phyloP scores from a whole-genome alignment of 2,113 vertebrate genomes.

The Forbesichthys papilliferus region DNA sequence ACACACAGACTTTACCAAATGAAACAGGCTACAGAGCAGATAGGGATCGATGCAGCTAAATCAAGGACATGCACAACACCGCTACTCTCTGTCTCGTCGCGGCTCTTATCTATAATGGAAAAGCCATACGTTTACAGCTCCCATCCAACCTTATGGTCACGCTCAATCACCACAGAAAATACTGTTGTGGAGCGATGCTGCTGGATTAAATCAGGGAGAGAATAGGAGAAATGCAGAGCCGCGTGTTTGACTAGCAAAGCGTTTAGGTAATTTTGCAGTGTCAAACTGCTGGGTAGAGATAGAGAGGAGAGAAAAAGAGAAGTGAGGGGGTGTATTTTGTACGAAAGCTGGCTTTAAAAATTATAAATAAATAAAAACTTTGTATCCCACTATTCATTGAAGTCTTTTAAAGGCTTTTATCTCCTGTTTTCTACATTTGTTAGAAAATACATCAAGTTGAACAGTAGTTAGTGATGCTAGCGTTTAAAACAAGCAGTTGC shows the following conservation, averaged over 20 bases:
- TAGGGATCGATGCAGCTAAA: slow-evolving; percentile 71
- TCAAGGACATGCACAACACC: slow-evolving; percentile 71
- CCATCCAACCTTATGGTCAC: slow-evolving; percentile 54
- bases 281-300: background rate
- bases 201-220: slow-evolving; percentile 1
- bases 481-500: too few relatives aligned
- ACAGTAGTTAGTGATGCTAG: too few relatives aligned
- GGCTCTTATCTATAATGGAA: slow-evolving; percentile 76
- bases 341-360: too few relatives aligned
- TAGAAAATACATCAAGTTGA: too few relatives aligned
- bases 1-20: slow-evolving; percentile 42
- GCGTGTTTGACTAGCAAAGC: slow-evolving; percentile 27
- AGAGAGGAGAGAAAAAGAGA: background rate
- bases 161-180: slow-evolving; percentile 67
- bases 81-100: slow-evolving; percentile 67
- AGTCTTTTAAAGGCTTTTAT: background rate
- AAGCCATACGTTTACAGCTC: slow-evolving; percentile 71
- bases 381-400: background rate
- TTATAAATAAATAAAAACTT: too few relatives aligned
- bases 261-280: slow-evolving; percentile 4
- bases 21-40: slow-evolving; percentile 62
- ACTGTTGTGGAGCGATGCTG: slow-evolving; percentile 42
- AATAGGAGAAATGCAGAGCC: slow-evolving; percentile 20
- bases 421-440: too few relatives aligned
- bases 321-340: background rate